Conservation (phyloP, 2,797 vertebrate species). For the Crenichthys baileyi region DNA sequence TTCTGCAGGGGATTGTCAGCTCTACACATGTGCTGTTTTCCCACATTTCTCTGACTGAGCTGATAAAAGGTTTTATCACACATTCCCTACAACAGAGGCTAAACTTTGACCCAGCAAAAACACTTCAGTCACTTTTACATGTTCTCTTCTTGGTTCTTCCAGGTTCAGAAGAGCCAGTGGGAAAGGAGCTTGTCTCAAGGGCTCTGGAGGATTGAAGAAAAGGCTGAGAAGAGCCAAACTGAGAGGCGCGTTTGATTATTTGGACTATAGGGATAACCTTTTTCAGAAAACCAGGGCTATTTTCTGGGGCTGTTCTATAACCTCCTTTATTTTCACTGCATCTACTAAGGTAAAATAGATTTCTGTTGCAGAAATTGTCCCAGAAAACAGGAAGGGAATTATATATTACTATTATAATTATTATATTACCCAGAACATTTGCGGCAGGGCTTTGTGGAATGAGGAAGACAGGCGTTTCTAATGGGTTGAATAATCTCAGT, state of each 20-base stretch:
- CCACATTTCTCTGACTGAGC: constrained; percentile 47
- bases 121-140: constrained; percentile 18
- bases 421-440: background rate
- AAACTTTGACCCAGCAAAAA: constrained; percentile 77
- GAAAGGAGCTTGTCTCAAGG: constrained; percentile 29
- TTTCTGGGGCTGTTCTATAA: background rate
- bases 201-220: constrained; percentile 12
- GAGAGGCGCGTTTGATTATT: constrained; percentile 48
- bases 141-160: constrained; percentile 24
- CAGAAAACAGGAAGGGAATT: background rate
- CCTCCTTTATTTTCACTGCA: background rate
- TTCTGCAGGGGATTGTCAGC: constrained; percentile 5
- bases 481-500: background rate
- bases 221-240: constrained; percentile 25
- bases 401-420: no score
- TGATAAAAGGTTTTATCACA: constrained; percentile 74
- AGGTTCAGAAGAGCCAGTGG: constrained; percentile 41
- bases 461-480: background rate
- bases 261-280: background rate
- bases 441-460: background rate
- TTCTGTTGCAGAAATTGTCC: background rate
- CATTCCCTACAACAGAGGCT: constrained; percentile 18
- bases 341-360: background rate
- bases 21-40: constrained; percentile 62
- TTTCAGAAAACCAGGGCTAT: background rate